Conservation (phyloP, 2,113 vertebrate species). For the Mystacornis crossleyi region DNA sequence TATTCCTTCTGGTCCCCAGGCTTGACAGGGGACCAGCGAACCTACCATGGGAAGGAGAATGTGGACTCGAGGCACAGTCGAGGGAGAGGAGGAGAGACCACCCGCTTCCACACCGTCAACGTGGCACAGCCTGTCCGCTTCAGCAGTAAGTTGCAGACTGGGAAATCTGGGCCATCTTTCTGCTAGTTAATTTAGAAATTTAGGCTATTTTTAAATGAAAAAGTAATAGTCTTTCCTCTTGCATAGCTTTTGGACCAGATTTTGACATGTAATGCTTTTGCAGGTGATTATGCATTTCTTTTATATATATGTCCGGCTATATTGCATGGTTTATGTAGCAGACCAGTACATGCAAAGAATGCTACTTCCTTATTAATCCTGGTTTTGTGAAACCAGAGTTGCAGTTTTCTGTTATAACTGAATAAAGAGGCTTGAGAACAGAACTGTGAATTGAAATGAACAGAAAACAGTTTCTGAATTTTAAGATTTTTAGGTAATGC, state of each 20-base stretch:
- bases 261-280: not conserved
- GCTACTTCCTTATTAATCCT: not conserved
- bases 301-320: not conserved
- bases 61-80: constrained; percentile 71
- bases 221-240: not conserved
- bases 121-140: constrained; percentile 93
- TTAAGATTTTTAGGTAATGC: not conserved
- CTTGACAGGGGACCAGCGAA: constrained; percentile 82
- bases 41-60: constrained; percentile 85
- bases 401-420: not conserved
- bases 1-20: constrained; percentile 64
- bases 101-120: constrained; percentile 77
- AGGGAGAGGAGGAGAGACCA: constrained; percentile 71
- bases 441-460: not conserved
- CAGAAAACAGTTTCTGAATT: not conserved
- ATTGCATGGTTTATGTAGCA: not conserved
- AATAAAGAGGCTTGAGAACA: not conserved
- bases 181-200: not conserved
- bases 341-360: not conserved
- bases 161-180: not conserved
- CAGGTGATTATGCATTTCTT: not conserved
- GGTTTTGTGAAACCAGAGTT: not conserved
- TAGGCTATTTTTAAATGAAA: not conserved
- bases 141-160: constrained; percentile 90
- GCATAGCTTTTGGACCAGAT: not conserved